Evolutionary conservation across 2,888 invertebrate genomes (phyloP), one percentile per base, ranked within the genome.

Genomic region (Leptopilina myrica): DNA sequence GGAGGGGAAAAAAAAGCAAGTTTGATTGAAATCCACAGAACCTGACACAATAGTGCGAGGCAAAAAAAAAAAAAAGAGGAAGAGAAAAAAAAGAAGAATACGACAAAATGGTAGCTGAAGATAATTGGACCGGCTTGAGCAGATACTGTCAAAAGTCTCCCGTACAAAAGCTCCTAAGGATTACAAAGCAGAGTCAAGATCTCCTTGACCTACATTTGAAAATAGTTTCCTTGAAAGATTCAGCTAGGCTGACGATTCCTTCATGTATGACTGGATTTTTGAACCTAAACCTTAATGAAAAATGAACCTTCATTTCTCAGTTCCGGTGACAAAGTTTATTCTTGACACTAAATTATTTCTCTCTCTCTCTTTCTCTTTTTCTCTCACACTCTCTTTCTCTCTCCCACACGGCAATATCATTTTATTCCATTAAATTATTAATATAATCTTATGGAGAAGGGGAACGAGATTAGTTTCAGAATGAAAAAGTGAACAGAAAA

Each of bases 81-180:
- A 8, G 9, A 46, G 46, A 46, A 46, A 46, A 46, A 33, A 8
- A 53, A 43, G 43, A 73, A 73, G 53, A 73, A 73, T 73, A 73
- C 12, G 56, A 73, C 12, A 78, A 66, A 78, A 79, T 81, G 80
- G 83, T 80, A 79, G 78, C 12, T 78, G 78, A 81, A 84, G 83
- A 85, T 86, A 85, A 86, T 86, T 85, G 85, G 83, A 82, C 66
- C 66, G 77, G 64, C 80, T 81, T 75, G 77, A 67, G 78, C 76
- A 75, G 78, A 76, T 76, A 80, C 82, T 82, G 82, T 82, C 82
- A 80, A 82, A 82, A 78, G 78, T 64, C 76, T 83, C 79, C 49
- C 15, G 56, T 76, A 53, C 49, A 49, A 59, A 69, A 76, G 77
- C 64, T 78, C 67, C 65, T 66, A 40, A 43, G 20, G 73, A 77